Base-by-base conservation (phyloP, 2,113 vertebrate genomes). In the Rhagologus leucostigma region DNA sequence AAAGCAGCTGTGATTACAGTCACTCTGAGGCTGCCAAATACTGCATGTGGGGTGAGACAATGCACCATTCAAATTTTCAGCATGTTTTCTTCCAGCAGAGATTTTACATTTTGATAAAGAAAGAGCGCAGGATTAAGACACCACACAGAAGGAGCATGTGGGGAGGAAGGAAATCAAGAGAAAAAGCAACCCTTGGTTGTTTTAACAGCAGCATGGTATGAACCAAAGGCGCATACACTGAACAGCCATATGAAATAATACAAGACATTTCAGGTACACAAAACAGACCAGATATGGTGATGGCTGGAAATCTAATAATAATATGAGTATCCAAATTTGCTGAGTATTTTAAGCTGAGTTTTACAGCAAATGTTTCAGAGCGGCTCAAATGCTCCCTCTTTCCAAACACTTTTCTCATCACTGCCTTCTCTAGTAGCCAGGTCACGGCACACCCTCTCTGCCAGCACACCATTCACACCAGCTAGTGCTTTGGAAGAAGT, bases 1-100 rank as follows among this genome's bases (percentile, higher is more conserved):
- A 88, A 86, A 86, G 83, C 86, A 95, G 92, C 83, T 94, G 79
- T n/a, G 79, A 73, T 90, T 93, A 82, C 81, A 88, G 85, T 22
- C 75, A 73, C 71, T 62, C 68, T 39, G 79, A 85, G 71, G 37
- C 63, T 88, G 92, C 75, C 90, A 94, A 73, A 57, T 46, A 37
- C 30, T 53, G 29, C 47, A 55, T 9, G 46, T 85, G 71, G 22
- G 50, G 83, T 22, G 50, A 53, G 59, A 86, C 71, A 92, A 84
- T 67, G 79, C 55, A 76, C 75, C 68, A 59, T 92, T 90, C 71
- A 76, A 41, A 65, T 65, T 69, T 82, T 52, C 71, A 74, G 81
- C 42, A 21, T 52, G 37, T 69, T 88, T 77, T 69, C 67, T 70
- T 67, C 71, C 79, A 86, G 84, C 44, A 93, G 70, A 83, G 35